Evolutionary conservation across 2,113 vertebrate species (phyloP), one percentile per base, ranked within the genome.

Genomic region (Telmatochromis sp.): DNA sequence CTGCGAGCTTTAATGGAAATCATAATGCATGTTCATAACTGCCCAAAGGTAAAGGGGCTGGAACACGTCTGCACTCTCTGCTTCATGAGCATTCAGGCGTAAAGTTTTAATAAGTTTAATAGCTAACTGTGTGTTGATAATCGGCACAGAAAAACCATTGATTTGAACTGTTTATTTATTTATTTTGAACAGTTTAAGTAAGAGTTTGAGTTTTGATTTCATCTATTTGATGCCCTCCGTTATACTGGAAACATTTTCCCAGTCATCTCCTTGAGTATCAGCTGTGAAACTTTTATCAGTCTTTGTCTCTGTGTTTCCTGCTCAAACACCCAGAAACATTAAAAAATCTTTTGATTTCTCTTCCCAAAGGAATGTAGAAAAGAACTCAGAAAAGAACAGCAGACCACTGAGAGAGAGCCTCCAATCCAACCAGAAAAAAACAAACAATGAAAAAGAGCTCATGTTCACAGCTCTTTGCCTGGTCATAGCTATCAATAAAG

Each of bases 11-110:
- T 95, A 95, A 95, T 96, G 93, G 94, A 96, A 96, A 95, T 96
- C 92, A 95, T 95, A 96, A 95, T 94, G 85, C 87, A 91, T 93
- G 91, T 95, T 95, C 91, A 95, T 93, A 95, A 94, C 90, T 90
- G 84, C 86, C 90, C 60, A 73, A 87, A 92, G 93, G 91, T 86
- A 79, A 73, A 65, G 73, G 78, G 83, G 84, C 70, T 82, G 86
- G 54, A 80, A 82, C 79, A 70, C 5, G 54, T 90, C 89, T 85
- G 89, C 89, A 85, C 91, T 68, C 82, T 45, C 85, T 85, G 80
- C 58, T 80, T 23, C 26, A 35, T 84, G 6, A 85, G 53, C 17
- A 85, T 60, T 91, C 26, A 42, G 58, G 79, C 63, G 33, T 80
- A 58, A 80, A 63, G 19, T 79, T 85, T 81, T 33, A 84, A 54